Conservation (phyloP, 2,113 vertebrate genomes). For the Thunnus maccoyii region DNA sequence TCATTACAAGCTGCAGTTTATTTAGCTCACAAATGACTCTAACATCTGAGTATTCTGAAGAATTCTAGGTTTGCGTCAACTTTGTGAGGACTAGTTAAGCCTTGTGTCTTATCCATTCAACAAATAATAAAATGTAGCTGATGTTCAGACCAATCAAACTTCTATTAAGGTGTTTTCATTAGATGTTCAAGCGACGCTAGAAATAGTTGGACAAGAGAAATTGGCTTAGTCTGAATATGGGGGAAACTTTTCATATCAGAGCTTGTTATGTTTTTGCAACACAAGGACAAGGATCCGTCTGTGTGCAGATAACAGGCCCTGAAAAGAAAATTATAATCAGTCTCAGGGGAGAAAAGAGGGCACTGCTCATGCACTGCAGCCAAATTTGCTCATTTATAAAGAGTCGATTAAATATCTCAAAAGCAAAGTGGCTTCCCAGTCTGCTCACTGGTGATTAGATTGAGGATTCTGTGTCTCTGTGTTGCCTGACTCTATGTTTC, state of each 20-base stretch:
- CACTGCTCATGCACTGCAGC: conserved; percentile 43
- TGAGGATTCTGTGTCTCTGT: conserved; percentile 27
- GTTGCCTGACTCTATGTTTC: background rate
- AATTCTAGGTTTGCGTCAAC: background rate
- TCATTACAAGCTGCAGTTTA: background rate
- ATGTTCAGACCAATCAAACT: conserved; percentile 37
- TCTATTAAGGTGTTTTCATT: conserved; percentile 25
- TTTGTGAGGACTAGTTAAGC: background rate
- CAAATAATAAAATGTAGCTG: conserved; percentile 17
- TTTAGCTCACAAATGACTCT: background rate
- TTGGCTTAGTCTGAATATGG: conserved; percentile 21
- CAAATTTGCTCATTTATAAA: conserved; percentile 64
- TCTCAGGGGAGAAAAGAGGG: conserved; percentile 52
- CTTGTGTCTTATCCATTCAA: background rate
- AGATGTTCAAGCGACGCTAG: conserved; percentile 7
- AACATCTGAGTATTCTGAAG: background rate
- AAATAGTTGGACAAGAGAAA: conserved; percentile 48
- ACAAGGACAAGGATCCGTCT: conserved; percentile 62
- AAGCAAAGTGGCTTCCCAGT: conserved; percentile 48
- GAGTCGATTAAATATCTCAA: conserved; percentile 63
- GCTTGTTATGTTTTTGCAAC: conserved; percentile 57
- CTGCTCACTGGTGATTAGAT: conserved; percentile 50
- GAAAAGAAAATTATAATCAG: conserved; percentile 71
- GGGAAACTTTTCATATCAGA: conserved; percentile 39
- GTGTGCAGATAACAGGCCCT: conserved; percentile 60